A percentile compares a stretch with the other conserved stretches of the same genome.
Conservation (phyloP, 2,888 invertebrate genomes). For the Arctia plantaginis region DNA sequence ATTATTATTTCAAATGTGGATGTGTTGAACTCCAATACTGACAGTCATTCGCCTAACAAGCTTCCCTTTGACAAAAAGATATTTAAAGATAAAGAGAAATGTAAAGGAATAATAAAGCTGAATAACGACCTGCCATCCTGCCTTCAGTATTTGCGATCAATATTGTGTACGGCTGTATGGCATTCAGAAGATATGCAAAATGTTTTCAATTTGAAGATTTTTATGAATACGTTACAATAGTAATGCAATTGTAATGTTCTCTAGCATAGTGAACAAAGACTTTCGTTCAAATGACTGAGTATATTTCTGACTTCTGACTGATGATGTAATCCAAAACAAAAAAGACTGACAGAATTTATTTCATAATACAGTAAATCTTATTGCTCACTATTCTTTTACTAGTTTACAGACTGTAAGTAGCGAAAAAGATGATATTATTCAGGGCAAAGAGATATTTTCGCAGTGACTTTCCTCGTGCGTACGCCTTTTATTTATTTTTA, state of each 20-base stretch:
- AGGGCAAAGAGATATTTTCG: not conserved
- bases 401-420: not conserved
- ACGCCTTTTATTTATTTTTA: slow-evolving; percentile 18
- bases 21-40: not conserved
- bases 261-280: not conserved
- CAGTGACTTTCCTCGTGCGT: slow-evolving; percentile 10
- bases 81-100: not conserved
- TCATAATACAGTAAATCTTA: not conserved
- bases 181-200: not conserved
- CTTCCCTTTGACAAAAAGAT: not conserved
- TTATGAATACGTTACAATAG: not conserved
- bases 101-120: not conserved
- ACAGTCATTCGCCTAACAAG: not conserved
- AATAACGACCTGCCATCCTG: not conserved
- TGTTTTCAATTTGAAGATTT: not conserved
- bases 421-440: slow-evolving; percentile 17
- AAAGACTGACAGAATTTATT: not conserved
- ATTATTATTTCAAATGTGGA: not conserved
- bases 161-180: not conserved
- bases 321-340: not conserved
- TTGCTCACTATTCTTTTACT: not conserved
- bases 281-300: not conserved
- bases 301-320: not conserved
- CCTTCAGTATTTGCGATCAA: not conserved
- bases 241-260: not conserved